Conservation (phyloP, 2,797 vertebrate species). For the Ceryle rudis region DNA sequence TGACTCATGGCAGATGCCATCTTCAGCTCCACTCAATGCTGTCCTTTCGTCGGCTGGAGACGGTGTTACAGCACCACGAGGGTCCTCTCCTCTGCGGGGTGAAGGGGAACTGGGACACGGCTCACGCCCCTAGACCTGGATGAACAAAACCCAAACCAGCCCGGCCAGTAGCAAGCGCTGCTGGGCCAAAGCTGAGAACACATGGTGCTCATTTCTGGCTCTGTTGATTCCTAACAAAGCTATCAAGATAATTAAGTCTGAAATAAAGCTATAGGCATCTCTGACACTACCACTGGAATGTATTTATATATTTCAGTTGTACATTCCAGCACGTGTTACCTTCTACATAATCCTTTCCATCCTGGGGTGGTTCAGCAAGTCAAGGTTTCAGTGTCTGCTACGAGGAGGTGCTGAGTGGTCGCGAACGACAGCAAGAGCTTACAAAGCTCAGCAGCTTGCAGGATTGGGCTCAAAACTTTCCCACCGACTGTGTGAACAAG, state of each 20-base stretch:
- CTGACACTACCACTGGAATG: not conserved
- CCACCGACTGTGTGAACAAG: not conserved
- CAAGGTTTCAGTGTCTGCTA: not conserved
- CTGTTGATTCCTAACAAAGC: accelerated
- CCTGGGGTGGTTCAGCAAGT: not conserved
- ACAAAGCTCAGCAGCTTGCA: not conserved
- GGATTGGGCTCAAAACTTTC: not conserved
- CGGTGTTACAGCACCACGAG: not conserved
- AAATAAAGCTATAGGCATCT: slow-evolving; percentile 1
- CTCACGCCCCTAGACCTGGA: not conserved
- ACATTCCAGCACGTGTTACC: not conserved
- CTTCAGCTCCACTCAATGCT: not conserved
- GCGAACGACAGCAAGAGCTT: accelerated
- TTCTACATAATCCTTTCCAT: not conserved
- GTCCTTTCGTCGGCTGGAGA: accelerated
- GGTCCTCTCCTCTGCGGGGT: accelerated
- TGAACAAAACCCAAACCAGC: not conserved
- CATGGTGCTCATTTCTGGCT: not conserved
- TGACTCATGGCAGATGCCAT: slow-evolving; percentile 17
- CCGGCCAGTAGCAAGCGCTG: not conserved
- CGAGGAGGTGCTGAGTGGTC: not conserved
- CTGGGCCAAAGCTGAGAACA: not conserved
- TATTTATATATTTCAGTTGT: not conserved
- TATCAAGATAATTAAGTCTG: not conserved
- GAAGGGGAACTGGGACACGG: accelerated